Base-by-base conservation (phyloP, 2,888 invertebrate genomes). In the Sympetrum striolatum region DNA sequence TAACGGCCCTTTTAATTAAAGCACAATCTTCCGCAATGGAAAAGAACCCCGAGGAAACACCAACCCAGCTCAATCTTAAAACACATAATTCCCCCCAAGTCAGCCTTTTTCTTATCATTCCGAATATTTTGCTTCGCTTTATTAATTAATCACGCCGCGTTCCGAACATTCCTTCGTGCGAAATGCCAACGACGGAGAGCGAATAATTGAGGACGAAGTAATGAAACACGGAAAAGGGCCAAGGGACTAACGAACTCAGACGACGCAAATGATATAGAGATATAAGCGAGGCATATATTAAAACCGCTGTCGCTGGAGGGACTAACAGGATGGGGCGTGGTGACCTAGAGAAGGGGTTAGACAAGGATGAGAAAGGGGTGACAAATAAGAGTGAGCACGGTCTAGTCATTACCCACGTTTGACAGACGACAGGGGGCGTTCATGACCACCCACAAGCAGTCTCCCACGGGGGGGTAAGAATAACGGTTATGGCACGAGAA, bases 61-160 rank as follows among this genome's bases (percentile, higher is more conserved):
- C 44, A 44, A 44, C 44, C 44, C 44, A 8, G 44, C 44, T 44
- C 44, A 8, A 44, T 44, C 44, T 44, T 44, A 10, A 44, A 10
- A 44, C 44, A 44, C 44, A 44, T 44, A 6, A 44, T 8, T 44
- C 44, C 44, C 44, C 10, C n/a, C 44, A 4, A 44, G 44, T 8
- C 44, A 44, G 44, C 44, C 44, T 44, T 44, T 44, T 44, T 44
- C 44, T 44, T 44, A 44, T 44, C 44, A 44, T 44, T 44, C 44
- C 44, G 44, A 44, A 44, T 44, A 44, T 44, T 44, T 44, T 22
- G 35, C 82, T 82, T 35, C 31, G 82, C 35, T 18, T 37, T 18
- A 37, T 53, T 82, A 82, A 82, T 82, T 58, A 82, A 82, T 82
- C 82, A 82, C 58, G 35, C 82, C 35, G 5, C 82, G 53, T 58